Base-by-base conservation (phyloP, 2,888 invertebrate species). In the Nymphalis urticae region DNA sequence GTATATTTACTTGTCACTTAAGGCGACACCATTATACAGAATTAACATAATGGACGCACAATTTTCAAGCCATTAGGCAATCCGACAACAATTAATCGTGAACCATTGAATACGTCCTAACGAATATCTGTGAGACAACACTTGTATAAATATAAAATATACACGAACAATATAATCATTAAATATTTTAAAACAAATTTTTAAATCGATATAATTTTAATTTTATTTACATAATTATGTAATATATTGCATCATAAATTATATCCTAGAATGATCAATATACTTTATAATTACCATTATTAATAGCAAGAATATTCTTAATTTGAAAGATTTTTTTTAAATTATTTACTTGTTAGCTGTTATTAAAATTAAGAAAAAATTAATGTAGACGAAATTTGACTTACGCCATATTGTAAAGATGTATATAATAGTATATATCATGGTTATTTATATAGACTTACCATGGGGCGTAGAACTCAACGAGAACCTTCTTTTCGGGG, bases 381-480 rank as follows among this genome's bases (percentile, higher is more conserved):
- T 32, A 32, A 32, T 32, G 6, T 32, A 6, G 27, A 32, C 27
- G 9, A 42, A 10, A 42, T 42, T 42, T 10, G 27, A 21, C 21
- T 32, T 32, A 32, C 58, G 16, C 64, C 42, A 36, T 42, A 32
- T n/a, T 19, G 3, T 54, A 32, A 21, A n/a, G 21, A 21, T 32
- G 2, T n/a, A 47, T 48, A 58, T 21, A 17, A 17, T n/a, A 7
- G 27, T n/a, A 56, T 56, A 13, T 27, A 32, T 3, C 1, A 56
- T 27, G 32, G 27, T 17, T 7, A 47, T 54, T 42, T 56, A 64
- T 36, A 21, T 36, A 16, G 16, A 85, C 91, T 89, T 72, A 93
- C 99, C 99, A 99, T 72, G 99, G 99, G 65, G 99, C 99, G 91
- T 99, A 99, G 94, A 99, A 99, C 94, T 99, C 99, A 75, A 99